These are phyloP conservation scores for Toxostoma redivivum DNA, from an alignment of 2,113 vertebrate species.

Conservation along the genomic window DNA sequence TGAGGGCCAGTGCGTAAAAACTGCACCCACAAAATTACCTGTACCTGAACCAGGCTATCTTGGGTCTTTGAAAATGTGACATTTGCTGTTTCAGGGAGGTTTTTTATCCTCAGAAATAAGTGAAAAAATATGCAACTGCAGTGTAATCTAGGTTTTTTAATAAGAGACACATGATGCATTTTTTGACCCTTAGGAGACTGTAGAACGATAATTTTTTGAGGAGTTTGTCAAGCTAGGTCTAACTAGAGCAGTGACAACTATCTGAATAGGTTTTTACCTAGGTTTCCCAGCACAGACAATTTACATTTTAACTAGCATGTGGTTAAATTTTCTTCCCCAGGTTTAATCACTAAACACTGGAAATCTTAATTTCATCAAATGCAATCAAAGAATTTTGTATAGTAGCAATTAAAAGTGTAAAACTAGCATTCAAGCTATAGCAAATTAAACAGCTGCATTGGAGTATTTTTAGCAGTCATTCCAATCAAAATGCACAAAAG, in stretches of 20 bases:
- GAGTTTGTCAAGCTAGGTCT: not conserved
- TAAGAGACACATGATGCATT: not conserved
- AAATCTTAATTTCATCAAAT: slow-evolving; percentile 75
- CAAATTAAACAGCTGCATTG: slow-evolving; percentile 67
- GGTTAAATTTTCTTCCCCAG: slow-evolving; percentile 52
- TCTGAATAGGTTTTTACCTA: slow-evolving; percentile 22
- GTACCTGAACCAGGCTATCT: not conserved
- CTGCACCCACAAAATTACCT: not conserved
- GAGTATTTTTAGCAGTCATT: slow-evolving; percentile 67
- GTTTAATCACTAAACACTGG: slow-evolving; percentile 72
- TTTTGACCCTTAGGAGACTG: not conserved
- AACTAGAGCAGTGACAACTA: not conserved
- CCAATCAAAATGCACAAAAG: slow-evolving; percentile 63
- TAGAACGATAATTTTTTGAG: not conserved
- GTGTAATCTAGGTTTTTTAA: not conserved
- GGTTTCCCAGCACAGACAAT: slow-evolving; percentile 53
- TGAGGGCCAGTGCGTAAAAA: not conserved
- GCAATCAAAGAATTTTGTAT: slow-evolving; percentile 72
- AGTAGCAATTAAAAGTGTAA: slow-evolving; percentile 70
- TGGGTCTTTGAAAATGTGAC: not conserved
- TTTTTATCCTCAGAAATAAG: not conserved
- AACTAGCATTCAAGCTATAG: slow-evolving; percentile 55
- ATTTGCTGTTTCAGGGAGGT: not conserved
- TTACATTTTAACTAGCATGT: slow-evolving; percentile 67
- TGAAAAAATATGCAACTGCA: not conserved